Conservation (phyloP, 2,797 vertebrate species). For the Diceros bicornis region DNA sequence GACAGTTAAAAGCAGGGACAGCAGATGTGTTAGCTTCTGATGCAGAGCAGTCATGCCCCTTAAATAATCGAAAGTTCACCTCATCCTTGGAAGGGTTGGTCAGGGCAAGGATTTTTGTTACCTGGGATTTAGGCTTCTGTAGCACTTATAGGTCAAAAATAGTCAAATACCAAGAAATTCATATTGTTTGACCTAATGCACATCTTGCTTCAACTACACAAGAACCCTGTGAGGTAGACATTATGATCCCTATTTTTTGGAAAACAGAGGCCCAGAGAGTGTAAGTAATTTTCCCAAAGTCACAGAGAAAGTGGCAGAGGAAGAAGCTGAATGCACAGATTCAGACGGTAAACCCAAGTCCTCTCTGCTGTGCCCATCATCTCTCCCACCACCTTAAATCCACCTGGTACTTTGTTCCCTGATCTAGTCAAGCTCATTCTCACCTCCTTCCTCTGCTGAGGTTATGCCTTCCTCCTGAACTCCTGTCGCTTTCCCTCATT, state of each 20-base stretch:
- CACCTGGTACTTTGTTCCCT: neutral
- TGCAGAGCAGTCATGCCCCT: neutral
- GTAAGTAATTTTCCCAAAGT: neutral
- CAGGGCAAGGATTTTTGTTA: neutral
- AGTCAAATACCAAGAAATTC: neutral
- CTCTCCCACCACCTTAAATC: neutral
- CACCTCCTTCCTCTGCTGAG: neutral
- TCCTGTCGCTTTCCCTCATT: neutral
- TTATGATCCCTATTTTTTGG: neutral
- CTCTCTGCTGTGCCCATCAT: neutral
- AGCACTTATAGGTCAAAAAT: neutral
- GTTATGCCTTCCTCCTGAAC: rapidly evolving
- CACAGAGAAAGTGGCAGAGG: neutral
- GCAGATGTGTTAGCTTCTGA: neutral
- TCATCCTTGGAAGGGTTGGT: neutral
- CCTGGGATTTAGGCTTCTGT: neutral
- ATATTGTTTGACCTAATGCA: neutral
- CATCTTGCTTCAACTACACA: neutral
- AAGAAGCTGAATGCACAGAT: neutral
- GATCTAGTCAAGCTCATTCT: neutral
- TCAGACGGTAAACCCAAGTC: neutral
- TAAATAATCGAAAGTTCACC: neutral
- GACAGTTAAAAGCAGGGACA: constrained; percentile 19
- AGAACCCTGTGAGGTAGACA: neutral
- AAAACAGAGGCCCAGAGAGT: neutral